Percentiles rank a stretch among this genome's conserved stretches.
Conservation (phyloP, 2,113 vertebrate species). For the Semnornis frantzii region DNA sequence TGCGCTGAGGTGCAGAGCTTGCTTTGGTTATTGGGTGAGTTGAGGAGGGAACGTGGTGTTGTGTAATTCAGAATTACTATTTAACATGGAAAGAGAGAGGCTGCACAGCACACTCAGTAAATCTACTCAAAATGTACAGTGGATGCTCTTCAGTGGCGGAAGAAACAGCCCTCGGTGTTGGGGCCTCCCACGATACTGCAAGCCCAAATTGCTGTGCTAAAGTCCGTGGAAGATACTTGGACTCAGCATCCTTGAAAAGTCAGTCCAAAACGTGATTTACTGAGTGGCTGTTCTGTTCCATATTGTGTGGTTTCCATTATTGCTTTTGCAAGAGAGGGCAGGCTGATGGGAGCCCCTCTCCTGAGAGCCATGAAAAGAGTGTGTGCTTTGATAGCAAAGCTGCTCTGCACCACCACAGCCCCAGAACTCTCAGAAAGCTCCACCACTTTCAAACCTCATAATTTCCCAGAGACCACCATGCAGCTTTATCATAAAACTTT, state of each 20-base stretch:
- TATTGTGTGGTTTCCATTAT: background rate
- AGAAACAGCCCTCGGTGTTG: background rate
- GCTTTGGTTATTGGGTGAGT: constrained; percentile 75
- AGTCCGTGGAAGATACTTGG: background rate
- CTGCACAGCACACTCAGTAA: constrained; percentile 33
- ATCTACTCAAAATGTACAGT: background rate
- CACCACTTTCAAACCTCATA: background rate
- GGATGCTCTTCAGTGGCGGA: constrained; percentile 15
- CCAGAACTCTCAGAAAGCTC: background rate
- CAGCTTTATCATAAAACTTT: background rate
- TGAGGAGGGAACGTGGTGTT: constrained; percentile 18
- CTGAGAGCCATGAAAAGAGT: background rate
- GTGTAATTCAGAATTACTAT: constrained; percentile 44
- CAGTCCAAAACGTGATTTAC: background rate
- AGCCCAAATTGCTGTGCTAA: background rate
- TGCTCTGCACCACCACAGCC: background rate
- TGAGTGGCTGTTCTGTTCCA: background rate
- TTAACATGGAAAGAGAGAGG: constrained; percentile 16
- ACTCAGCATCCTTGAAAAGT: background rate
- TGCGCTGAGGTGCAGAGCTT: constrained; percentile 64
- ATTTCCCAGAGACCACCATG: background rate
- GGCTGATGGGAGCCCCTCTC: background rate
- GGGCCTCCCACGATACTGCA: background rate
- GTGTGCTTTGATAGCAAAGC: background rate
- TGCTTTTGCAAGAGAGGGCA: background rate